Base-by-base conservation (phyloP, 2,797 vertebrate genomes). In the Danio jaintianensis region DNA sequence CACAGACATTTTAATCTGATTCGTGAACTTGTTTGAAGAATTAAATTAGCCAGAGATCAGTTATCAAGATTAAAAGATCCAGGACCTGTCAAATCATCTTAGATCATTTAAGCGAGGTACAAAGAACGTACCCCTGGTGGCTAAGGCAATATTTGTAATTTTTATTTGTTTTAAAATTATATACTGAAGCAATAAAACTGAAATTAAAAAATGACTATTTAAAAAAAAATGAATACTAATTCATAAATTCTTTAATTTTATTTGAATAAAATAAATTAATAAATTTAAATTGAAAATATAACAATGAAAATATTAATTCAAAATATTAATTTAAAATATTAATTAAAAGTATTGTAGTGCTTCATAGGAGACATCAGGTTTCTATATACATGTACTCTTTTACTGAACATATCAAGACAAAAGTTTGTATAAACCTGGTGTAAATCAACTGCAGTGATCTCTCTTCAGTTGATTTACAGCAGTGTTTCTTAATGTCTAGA, bases 371-470 rank as follows among this genome's bases (percentile, higher is more conserved):
- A 22, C 64, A 48, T 8, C 45, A 45, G 15, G 7, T 67, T 43
- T 4, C 20, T 22, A 18, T 15, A 22, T 48, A 29, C n/a, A n/a
- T 66, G 20, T 66, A 2, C 5, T 69, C 9, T 4, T 8, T 7
- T 58, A 13, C n/a, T 13, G n/a, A 56, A 42, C 4, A 43, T 55
- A 18, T 29, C 12, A 45, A 53, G 40, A 18, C 5, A 36, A 7
- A 16, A 5, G n/a, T 9, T 5, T 5, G 16, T 6, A 29, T 62
- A 9, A 55, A 71, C 11, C 22, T 56, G 22, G 61, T 64, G 42
- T 62, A 66, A 59, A 16, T 78, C n/a, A 66, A 59, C 72, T 73
- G 38, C 63, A 55, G 43, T n/a, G 10, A 56, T 15, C 29, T 29
- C 29, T 29, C 29, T 29, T 29, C 3, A 3, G 29, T 29, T 29